A percentile compares a stretch with the other conserved stretches of the same genome.
phyloP scores from a whole-genome alignment of 53 echinoderm and acorn worm genomes.

The Zoroaster sp. region DNA sequence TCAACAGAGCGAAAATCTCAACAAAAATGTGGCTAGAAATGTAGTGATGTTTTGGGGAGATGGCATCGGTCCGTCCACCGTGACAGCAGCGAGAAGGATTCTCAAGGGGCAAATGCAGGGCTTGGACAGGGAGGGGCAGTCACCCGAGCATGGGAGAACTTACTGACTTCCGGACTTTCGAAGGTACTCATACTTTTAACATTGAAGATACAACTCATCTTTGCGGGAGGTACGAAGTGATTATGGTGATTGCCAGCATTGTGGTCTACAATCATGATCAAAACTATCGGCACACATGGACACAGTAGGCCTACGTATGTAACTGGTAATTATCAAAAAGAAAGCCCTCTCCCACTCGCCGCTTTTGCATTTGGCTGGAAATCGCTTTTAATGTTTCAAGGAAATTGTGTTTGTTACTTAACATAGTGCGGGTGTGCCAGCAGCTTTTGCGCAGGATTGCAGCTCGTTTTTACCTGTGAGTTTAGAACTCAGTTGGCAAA shows the following conservation, averaged over 20 bases:
- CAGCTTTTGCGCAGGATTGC: no score
- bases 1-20: slow-evolving; percentile 34
- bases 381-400: no score
- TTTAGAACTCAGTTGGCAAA: no score
- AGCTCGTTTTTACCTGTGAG: no score
- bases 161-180: slow-evolving; percentile 68
- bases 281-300: no score
- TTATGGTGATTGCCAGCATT: neutral
- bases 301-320: no score
- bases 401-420: no score
- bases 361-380: no score
- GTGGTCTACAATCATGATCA: neutral
- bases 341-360: no score
- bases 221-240: no score
- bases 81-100: slow-evolving; percentile 80
- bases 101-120: slow-evolving; percentile 74
- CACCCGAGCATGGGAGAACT: slow-evolving; percentile 76
- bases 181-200: slow-evolving; percentile 50
- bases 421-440: no score
- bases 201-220: neutral
- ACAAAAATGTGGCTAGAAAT: slow-evolving; percentile 78
- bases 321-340: no score
- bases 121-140: slow-evolving; percentile 65
- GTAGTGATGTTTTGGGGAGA: slow-evolving; percentile 75
- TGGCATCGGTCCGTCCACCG: slow-evolving; percentile 82